phyloP scores from a whole-genome alignment of 2,797 vertebrate species.

The Hydrophis major region DNA sequence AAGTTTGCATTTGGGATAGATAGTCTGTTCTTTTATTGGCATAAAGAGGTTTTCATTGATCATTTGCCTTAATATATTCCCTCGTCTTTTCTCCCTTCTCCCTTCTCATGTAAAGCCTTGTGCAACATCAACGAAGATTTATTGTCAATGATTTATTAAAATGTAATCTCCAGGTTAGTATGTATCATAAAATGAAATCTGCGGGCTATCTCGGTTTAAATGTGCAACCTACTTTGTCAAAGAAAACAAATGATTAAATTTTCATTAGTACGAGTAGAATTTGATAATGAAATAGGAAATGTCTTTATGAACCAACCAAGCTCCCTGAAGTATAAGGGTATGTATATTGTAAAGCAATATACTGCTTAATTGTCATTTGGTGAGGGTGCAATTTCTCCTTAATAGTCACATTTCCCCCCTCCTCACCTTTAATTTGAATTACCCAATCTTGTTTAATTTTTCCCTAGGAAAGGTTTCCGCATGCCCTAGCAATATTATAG shows the following conservation, averaged over 20 bases:
- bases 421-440: conserved; percentile 74
- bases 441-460: conserved; percentile 79
- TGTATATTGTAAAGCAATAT: conserved; percentile 73
- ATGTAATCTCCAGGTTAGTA: conserved; percentile 78
- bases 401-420: conserved; percentile 67
- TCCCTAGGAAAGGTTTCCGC: conserved; percentile 79
- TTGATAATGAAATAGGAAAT: conserved; percentile 77
- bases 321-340: conserved; percentile 73
- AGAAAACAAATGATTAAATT: conserved; percentile 77
- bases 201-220: conserved; percentile 78
- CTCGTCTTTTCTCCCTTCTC: conserved; percentile 58
- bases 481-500: conserved; percentile 80
- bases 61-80: conserved; percentile 71
- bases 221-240: conserved; percentile 75
- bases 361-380: conserved; percentile 74
- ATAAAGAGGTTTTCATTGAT: conserved; percentile 77
- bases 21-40: conserved; percentile 73
- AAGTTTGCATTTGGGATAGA: conserved; percentile 68
- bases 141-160: conserved; percentile 81
- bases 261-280: conserved; percentile 77
- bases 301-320: conserved; percentile 69
- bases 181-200: conserved; percentile 76
- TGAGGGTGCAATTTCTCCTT: conserved; percentile 69
- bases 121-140: conserved; percentile 76
- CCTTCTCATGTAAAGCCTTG: conserved; percentile 57